These are phyloP conservation scores for Eulithis testata DNA, from an alignment of 2,888 invertebrate species.

Conservation along the genomic window DNA sequence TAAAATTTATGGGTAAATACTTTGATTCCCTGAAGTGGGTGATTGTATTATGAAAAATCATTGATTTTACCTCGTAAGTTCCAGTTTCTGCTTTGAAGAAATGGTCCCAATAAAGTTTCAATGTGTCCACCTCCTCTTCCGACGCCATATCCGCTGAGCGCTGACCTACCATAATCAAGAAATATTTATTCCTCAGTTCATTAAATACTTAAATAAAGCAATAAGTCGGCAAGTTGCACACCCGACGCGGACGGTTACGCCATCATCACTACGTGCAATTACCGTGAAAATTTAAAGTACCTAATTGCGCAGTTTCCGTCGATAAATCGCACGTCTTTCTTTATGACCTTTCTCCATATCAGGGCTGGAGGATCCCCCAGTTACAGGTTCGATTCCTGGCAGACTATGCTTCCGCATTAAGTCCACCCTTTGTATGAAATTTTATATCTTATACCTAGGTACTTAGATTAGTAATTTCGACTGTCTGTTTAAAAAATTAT, in stretches of 20 bases:
- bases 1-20: no score
- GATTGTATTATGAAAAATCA: no score
- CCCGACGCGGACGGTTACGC: constrained; percentile 9
- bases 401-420: no score
- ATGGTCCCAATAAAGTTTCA: constrained; percentile 85
- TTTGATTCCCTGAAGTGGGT: no score
- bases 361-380: no score
- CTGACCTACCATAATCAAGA: constrained; percentile 52
- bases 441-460: no score
- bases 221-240: constrained; percentile 1
- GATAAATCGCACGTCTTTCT: neutral
- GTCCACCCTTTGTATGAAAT: no score
- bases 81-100: constrained; percentile 86
- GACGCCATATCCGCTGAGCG: constrained; percentile 60
- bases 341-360: neutral
- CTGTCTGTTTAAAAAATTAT: no score
- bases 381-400: neutral
- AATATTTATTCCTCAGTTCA: constrained; percentile 14
- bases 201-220: neutral
- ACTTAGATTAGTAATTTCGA: no score
- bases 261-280: constrained; percentile 2
- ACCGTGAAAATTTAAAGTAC: constrained; percentile 1
- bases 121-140: constrained; percentile 64
- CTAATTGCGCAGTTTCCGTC: constrained; percentile 9
- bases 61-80: constrained; percentile 82